A percentile compares a stretch with the other conserved stretches of the same genome.
Evolutionary conservation across 1,140 invertebrate species (phyloP).

Genomic region (Drosophila santomea): DNA sequence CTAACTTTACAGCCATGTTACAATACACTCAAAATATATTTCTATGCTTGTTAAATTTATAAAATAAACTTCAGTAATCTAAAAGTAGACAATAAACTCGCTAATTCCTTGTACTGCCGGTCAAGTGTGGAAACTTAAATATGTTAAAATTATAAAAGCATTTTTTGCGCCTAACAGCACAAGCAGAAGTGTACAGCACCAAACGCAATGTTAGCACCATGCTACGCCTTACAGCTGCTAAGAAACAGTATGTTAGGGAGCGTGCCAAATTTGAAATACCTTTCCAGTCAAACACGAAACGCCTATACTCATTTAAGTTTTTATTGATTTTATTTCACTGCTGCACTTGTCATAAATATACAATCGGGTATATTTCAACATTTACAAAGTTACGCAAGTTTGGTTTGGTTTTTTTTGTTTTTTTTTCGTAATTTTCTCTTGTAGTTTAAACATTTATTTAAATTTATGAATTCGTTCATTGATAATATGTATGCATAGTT

Average conservation of each 20-base stretch:
- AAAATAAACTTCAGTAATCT: too few species aligned
- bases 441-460: constrained; percentile 61
- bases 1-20: too few species aligned
- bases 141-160: background rate
- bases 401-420: constrained; percentile 19
- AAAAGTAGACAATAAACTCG: too few species aligned
- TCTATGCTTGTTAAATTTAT: background rate
- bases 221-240: background rate
- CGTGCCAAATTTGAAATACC: constrained; percentile 3
- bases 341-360: constrained; percentile 67
- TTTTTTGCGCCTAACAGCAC: background rate
- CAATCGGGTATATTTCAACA: constrained; percentile 76
- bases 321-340: constrained; percentile 69
- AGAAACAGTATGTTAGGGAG: background rate
- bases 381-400: constrained; percentile 69
- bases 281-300: background rate
- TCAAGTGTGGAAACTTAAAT: background rate
- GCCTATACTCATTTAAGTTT: constrained; percentile 63
- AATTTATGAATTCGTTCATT: constrained; percentile 78
- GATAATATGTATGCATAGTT: constrained; percentile 75
- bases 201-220: background rate
- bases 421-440: constrained; percentile 22
- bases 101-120: too few species aligned
- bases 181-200: background rate
- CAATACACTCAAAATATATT: background rate